Evolutionary conservation across 2,888 invertebrate species (phyloP).

Genomic region (Watsonalla cultraria): DNA sequence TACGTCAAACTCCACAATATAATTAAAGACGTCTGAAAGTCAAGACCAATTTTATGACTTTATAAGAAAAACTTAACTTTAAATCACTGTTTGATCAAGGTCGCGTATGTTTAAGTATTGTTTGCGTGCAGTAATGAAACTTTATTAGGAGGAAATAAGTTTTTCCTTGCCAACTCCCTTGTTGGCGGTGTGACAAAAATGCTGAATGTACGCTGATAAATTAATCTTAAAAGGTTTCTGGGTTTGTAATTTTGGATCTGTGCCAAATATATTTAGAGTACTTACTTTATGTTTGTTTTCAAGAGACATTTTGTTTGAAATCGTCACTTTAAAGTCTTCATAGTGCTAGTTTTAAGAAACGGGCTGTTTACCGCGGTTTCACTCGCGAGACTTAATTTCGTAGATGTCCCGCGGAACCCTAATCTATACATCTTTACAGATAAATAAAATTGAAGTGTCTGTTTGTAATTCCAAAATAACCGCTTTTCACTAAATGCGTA

Average conservation of each 20-base stretch:
- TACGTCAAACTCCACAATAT: too few relatives aligned
- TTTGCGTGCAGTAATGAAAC: not conserved
- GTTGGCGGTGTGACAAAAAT: constrained; percentile 6
- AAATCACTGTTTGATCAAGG: not conserved
- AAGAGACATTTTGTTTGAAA: not conserved
- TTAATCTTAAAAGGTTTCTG: constrained; percentile 2
- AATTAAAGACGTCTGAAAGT: too few relatives aligned
- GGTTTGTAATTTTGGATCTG: not conserved
- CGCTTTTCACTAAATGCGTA: too few relatives aligned
- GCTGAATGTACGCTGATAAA: constrained; percentile 6
- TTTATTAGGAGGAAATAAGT: not conserved
- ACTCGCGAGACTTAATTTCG: too few relatives aligned
- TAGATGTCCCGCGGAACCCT: too few relatives aligned
- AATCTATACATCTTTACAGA: too few relatives aligned
- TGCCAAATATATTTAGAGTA: constrained; percentile 2
- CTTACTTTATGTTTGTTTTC: not conserved
- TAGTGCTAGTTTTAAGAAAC: too few relatives aligned
- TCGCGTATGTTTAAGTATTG: not conserved
- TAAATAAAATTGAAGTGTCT: too few relatives aligned
- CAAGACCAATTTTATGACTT: too few relatives aligned
- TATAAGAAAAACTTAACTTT: not conserved
- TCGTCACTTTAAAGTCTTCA: too few relatives aligned
- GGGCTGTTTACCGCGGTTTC: too few relatives aligned
- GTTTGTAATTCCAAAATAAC: too few relatives aligned
- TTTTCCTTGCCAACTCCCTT: not conserved